Evolutionary conservation across 2,113 vertebrate species (phyloP).

Genomic region (Cephalopholis sonnerati): DNA sequence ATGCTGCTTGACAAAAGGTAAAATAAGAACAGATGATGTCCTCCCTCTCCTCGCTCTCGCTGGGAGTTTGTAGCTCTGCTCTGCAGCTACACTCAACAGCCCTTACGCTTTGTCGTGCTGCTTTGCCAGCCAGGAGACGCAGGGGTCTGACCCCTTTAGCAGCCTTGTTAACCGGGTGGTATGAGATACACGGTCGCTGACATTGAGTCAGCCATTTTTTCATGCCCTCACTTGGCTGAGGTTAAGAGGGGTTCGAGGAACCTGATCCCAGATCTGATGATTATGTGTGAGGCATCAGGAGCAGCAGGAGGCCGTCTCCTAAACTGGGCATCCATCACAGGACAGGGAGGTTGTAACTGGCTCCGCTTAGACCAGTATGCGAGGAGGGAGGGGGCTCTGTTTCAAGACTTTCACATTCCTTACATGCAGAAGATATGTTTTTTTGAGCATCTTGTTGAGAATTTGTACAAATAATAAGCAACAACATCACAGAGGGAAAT

Average conservation of each 20-base stretch:
- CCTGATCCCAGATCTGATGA: constrained; percentile 68
- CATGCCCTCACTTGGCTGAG: constrained; percentile 59
- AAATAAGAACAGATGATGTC: constrained; percentile 90
- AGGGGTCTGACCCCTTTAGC: constrained; percentile 59
- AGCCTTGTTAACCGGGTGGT: constrained; percentile 51
- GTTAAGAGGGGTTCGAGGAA: constrained; percentile 68
- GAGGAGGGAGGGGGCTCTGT: not conserved
- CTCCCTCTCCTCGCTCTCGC: constrained; percentile 60
- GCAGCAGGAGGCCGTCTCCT: constrained; percentile 58
- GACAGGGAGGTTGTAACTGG: constrained; percentile 27
- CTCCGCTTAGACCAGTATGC: constrained; percentile 24
- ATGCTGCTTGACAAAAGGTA: constrained; percentile 86
- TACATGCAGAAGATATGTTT: not conserved
- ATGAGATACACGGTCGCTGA: constrained; percentile 40
- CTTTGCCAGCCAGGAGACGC: constrained; percentile 21
- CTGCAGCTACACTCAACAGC: constrained; percentile 27
- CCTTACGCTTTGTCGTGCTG: constrained; percentile 24
- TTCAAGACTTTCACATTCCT: constrained; percentile 1
- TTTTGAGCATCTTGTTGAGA: constrained; percentile 7
- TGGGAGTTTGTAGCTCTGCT: constrained; percentile 58
- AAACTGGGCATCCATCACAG: constrained; percentile 62
- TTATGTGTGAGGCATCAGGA: constrained; percentile 52
- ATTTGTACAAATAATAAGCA: constrained; percentile 7
- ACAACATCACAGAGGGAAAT: not conserved
- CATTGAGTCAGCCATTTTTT: constrained; percentile 63